A percentile compares a stretch with the other conserved stretches of the same genome.
Evolutionary conservation across 1,140 invertebrate genomes (phyloP).

Genomic region (Panulirus ornatus): DNA sequence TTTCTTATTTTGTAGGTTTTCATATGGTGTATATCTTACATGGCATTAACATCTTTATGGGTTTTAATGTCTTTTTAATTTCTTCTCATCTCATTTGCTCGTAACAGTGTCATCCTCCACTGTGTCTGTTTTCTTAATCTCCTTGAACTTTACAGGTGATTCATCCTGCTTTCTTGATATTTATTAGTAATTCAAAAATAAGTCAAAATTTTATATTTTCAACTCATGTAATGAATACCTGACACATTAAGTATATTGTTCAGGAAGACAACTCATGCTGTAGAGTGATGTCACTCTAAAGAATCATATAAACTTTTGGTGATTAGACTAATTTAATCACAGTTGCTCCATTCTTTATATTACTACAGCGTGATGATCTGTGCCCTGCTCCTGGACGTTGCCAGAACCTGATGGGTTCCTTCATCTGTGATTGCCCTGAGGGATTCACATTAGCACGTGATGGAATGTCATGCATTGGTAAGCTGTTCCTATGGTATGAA

Average conservation of each 20-base stretch:
- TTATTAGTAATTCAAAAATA: neutral
- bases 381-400: conserved; percentile 84
- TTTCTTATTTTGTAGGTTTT: too few relatives aligned
- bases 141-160: too few relatives aligned
- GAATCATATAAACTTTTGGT: conserved; percentile 27
- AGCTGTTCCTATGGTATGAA: conserved; percentile 56
- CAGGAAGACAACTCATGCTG: too few relatives aligned
- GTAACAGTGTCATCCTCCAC: too few relatives aligned
- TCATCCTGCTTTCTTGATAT: neutral
- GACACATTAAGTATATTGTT: too few relatives aligned
- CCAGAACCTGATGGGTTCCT: conserved; percentile 86
- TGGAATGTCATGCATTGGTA: conserved; percentile 84
- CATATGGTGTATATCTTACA: too few relatives aligned
- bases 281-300: too few relatives aligned
- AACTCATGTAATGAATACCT: neutral
- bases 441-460: conserved; percentile 83
- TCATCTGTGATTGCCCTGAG: conserved; percentile 84
- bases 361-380: conserved; percentile 80
- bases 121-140: too few relatives aligned
- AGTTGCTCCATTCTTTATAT: neutral
- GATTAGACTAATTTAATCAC: too few relatives aligned
- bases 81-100: too few relatives aligned
- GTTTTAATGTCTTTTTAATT: too few relatives aligned
- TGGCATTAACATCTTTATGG: too few relatives aligned
- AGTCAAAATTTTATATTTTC: neutral